Base-by-base conservation (phyloP, 2,888 invertebrate species). In the Agrotis exclamationis region DNA sequence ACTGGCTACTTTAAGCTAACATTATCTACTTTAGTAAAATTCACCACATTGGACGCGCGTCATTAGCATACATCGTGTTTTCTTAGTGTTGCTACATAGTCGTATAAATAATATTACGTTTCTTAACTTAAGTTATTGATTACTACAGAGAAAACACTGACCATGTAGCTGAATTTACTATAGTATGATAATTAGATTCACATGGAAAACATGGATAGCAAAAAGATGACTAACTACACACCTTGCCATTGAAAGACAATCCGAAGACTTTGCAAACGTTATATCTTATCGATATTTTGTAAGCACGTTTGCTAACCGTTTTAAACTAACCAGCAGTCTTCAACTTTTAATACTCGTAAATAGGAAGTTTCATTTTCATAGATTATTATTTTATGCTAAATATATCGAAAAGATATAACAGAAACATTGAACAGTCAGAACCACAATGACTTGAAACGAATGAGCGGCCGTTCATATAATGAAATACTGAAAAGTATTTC, bases 311-410 rank as follows among this genome's bases (percentile, higher is more conserved):
- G 28, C 54, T 54, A 67, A 69, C 39, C 63, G 50, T 56, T 63
- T 50, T 65, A 58, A 58, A 70, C 54, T 73, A 73, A 70, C 60
- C 69, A 69, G 70, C 80, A 74, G 72, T 76, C 82, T 83, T 82
- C 53, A 48, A 69, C 47, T 48, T 69, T 48, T 39, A 73, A 58
- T 66, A 79, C 50, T 68, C 28, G 33, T 68, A 63, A 69, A 60
- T 81, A 62, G 33, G 39, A 79, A 57, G 51, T 66, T 44, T 58
- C 0, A 28, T 54, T 57, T 24, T 28, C 24, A 50, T 57, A 44
- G 5, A 53, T 48, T n/a, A n/a, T 33, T n/a, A 54, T 33, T 62
- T 54, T 63, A 54, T 20, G 47, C 20, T n/a, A 20, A 65, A 73
- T 76, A 71, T 56, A 70, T 71, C 71, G 73, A 83, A 51, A 45